A percentile compares a stretch with the other conserved stretches of the same genome.
phyloP scores from a whole-genome alignment of 2,113 vertebrate species.

The Gopherus flavomarginatus region DNA sequence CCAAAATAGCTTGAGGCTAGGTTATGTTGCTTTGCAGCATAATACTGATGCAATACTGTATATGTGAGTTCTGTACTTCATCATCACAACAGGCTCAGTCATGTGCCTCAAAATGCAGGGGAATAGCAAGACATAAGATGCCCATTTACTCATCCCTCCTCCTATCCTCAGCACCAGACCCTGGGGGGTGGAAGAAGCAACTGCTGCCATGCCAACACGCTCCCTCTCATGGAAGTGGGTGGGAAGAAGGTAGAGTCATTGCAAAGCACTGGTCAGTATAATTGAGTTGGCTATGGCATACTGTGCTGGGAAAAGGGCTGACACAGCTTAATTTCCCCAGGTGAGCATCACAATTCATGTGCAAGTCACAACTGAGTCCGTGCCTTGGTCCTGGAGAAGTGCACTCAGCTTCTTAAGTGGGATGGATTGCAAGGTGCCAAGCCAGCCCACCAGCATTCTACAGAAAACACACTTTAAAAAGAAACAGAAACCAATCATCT shows the following conservation, averaged over 20 bases:
- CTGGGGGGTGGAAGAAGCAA: background rate
- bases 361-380: background rate
- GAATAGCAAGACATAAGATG: background rate
- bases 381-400: background rate
- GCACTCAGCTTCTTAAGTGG: background rate
- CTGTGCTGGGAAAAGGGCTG: background rate
- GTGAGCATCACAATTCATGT: background rate
- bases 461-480: background rate
- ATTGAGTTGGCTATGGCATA: background rate
- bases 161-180: background rate
- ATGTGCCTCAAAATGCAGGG: background rate
- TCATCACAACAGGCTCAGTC: background rate
- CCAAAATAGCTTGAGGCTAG: background rate
- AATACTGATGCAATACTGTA: background rate
- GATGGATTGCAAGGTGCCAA: background rate
- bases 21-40: background rate
- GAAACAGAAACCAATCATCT: background rate
- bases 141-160: background rate
- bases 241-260: background rate
- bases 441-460: background rate
- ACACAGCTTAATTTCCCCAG: background rate
- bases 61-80: background rate
- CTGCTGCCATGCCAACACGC: background rate
- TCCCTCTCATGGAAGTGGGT: background rate
- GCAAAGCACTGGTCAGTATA: background rate